Percentiles rank a stretch among this genome's conserved stretches.
Conservation (phyloP, 1,140 invertebrate species). For the Heliothis subflexa region DNA sequence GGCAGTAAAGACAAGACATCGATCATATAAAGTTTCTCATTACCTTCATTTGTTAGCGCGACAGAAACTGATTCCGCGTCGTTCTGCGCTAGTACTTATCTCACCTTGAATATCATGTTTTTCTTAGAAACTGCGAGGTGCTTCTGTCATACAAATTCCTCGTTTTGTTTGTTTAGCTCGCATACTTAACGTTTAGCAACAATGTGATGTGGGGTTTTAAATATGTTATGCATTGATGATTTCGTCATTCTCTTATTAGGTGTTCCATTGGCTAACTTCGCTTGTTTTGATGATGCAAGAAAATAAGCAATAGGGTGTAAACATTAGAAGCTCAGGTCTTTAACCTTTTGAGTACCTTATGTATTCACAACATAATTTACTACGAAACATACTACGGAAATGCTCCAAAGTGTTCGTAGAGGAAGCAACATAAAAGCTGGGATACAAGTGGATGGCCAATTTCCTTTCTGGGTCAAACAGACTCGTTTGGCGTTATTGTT, state of each 20-base stretch:
- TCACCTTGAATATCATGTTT: slow-evolving; percentile 52
- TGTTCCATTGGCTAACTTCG: not conserved
- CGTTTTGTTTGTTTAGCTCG: slow-evolving; percentile 50
- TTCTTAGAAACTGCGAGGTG: slow-evolving; percentile 52
- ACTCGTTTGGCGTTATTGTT: not conserved
- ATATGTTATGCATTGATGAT: slow-evolving; percentile 3
- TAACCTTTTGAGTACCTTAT: not conserved
- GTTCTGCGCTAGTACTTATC: slow-evolving; percentile 46
- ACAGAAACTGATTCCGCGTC: slow-evolving; percentile 28
- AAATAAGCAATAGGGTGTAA: not conserved
- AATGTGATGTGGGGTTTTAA: slow-evolving; percentile 25
- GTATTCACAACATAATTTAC: not conserved
- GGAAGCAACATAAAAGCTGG: slow-evolving; percentile 1
- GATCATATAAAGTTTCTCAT: slow-evolving; percentile 18
- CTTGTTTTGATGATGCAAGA: not conserved
- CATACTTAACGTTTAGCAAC: slow-evolving; percentile 48
- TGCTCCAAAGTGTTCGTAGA: slow-evolving; percentile 6
- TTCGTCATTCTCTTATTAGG: not conserved
- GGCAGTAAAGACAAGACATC: not conserved
- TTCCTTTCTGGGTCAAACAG: slow-evolving; percentile 25
- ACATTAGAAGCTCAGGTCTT: not conserved
- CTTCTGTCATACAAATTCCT: slow-evolving; percentile 54
- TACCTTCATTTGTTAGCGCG: slow-evolving; percentile 24
- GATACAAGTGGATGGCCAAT: slow-evolving; percentile 5
- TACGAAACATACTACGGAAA: slow-evolving; percentile 17